These are phyloP conservation scores for Eupsilia transversa DNA, from an alignment of 2,888 invertebrate genomes.

Conservation along the genomic window DNA sequence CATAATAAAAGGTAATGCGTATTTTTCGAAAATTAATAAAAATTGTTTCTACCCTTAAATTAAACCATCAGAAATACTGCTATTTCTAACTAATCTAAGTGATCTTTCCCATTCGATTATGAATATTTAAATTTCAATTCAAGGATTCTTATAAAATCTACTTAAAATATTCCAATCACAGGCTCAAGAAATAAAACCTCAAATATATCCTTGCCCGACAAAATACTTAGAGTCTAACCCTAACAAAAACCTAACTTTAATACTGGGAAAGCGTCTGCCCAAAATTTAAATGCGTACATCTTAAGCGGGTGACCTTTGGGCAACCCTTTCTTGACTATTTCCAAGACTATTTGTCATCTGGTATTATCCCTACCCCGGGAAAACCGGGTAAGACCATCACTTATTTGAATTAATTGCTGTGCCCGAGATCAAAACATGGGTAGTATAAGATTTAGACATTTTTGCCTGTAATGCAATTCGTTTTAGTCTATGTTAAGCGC, in stretches of 20 bases:
- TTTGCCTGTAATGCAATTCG: conserved; percentile 59
- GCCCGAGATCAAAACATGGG: conserved; percentile 60
- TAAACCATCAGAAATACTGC: no score
- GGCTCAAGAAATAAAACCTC: conserved; percentile 22
- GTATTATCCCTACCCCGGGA: conserved; percentile 70
- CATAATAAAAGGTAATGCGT: no score
- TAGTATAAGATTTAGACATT: conserved; percentile 61
- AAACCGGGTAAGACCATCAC: conserved; percentile 65
- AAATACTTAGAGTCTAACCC: conserved; percentile 19
- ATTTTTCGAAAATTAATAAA: no score
- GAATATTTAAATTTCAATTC: neutral
- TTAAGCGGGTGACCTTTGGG: conserved; percentile 65
- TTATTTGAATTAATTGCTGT: conserved; percentile 72
- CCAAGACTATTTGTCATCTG: conserved; percentile 76
- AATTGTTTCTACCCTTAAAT: no score
- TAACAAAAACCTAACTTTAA: conserved; percentile 43
- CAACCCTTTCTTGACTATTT: conserved; percentile 69
- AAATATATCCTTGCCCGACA: conserved; percentile 22
- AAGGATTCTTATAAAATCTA: neutral
- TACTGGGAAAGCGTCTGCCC: conserved; percentile 33
- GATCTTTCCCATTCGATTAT: neutral
- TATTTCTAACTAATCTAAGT: no score
- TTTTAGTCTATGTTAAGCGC: conserved; percentile 50
- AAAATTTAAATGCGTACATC: conserved; percentile 68
- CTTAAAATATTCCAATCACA: conserved; percentile 12